Evolutionary conservation across 2,888 invertebrate species (phyloP).

Genomic region (Tromatobia lineatoria): DNA sequence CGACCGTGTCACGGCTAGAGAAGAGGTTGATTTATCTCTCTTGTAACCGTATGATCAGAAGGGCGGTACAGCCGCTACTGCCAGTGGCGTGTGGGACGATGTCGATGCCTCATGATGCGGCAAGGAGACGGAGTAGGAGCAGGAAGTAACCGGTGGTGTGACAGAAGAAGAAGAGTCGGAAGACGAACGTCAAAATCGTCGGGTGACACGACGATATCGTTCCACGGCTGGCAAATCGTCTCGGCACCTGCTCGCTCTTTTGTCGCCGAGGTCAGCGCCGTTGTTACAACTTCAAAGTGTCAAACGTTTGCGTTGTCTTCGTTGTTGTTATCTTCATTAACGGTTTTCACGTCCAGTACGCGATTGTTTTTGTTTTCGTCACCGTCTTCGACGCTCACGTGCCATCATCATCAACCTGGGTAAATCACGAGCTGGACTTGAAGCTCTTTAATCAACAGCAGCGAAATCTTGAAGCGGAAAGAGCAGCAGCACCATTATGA

Average conservation of each 20-base stretch:
- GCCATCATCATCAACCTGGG: slow-evolving; percentile 38
- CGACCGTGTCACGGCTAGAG: neutral
- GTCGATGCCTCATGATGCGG: slow-evolving; percentile 77
- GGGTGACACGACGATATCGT: slow-evolving; percentile 45
- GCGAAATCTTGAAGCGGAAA: neutral
- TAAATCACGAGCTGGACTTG: neutral
- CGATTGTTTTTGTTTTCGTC: slow-evolving; percentile 25
- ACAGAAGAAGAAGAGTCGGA: slow-evolving; percentile 9
- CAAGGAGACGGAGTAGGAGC: slow-evolving; percentile 70
- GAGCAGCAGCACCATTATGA: slow-evolving; percentile 54
- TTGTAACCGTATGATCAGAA: slow-evolving; percentile 14
- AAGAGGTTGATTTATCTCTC: slow-evolving; percentile 22
- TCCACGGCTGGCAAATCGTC: slow-evolving; percentile 2
- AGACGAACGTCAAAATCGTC: neutral
- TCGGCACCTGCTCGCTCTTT: neutral
- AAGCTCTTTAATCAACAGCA: slow-evolving; percentile 8
- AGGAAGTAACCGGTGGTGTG: slow-evolving; percentile 73
- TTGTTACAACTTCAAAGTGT: neutral
- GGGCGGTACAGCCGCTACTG: slow-evolving; percentile 58
- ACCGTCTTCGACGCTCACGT: slow-evolving; percentile 32
- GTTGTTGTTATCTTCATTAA: slow-evolving; percentile 11
- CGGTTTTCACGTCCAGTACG: neutral
- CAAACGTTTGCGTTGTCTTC: slow-evolving; percentile 10
- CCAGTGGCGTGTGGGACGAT: slow-evolving; percentile 65
- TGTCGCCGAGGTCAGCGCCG: neutral